These are phyloP conservation scores for Orthonychiurus folsomi DNA, from an alignment of 2,888 invertebrate genomes.

Conservation along the genomic window DNA sequence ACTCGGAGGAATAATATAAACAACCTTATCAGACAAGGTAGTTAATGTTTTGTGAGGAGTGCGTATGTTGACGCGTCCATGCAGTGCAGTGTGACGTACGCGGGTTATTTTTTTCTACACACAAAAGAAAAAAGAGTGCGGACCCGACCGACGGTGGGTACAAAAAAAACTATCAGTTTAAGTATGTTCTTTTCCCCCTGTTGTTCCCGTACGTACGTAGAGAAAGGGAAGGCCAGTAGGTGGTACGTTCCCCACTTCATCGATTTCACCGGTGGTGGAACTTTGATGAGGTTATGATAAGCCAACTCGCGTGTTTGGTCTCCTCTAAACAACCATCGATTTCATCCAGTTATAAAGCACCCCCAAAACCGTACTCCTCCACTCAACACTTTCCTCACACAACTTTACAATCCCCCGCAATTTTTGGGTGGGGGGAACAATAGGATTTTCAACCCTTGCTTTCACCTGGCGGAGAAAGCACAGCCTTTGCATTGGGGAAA, in stretches of 20 bases:
- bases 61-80: not conserved
- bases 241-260: too few relatives aligned
- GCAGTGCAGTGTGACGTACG: not conserved
- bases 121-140: not conserved
- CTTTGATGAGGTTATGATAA: constrained; percentile 30
- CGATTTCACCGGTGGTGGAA: constrained; percentile 23
- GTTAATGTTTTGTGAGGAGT: not conserved
- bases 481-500: too few relatives aligned
- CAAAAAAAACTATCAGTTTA: not conserved
- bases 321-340: constrained; percentile 28
- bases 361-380: not conserved
- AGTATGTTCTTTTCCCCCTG: not conserved
- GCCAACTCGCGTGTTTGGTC: constrained; percentile 24
- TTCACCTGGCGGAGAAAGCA: too few relatives aligned
- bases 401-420: too few relatives aligned
- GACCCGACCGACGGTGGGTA: not conserved
- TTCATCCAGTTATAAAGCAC: constrained; percentile 17
- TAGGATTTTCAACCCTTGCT: too few relatives aligned
- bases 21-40: not conserved
- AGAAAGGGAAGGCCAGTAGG: too few relatives aligned
- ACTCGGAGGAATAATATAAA: not conserved
- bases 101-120: not conserved
- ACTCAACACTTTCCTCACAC: constrained; percentile 8
- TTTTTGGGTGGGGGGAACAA: too few relatives aligned
- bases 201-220: too few relatives aligned